A percentile compares a stretch with the other conserved stretches of the same genome.
phyloP scores from a whole-genome alignment of 2,113 vertebrate genomes.

The Cacatua alba region DNA sequence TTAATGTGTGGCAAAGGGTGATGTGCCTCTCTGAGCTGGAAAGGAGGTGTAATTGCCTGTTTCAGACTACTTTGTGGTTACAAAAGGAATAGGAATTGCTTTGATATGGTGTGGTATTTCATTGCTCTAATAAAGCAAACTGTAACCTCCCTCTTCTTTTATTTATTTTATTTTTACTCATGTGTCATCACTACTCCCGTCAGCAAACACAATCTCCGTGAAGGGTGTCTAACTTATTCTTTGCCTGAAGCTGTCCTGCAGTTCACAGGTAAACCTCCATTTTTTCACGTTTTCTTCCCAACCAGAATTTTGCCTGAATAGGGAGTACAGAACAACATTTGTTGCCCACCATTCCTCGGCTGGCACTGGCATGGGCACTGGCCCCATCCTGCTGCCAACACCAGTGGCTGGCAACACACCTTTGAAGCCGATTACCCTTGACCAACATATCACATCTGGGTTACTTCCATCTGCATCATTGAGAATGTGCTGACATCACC shows the following conservation, averaged over 20 bases:
- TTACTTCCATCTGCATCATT: neutral
- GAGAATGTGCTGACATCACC: neutral
- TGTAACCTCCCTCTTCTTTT: neutral
- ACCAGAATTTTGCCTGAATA: neutral
- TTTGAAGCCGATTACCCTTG: neutral
- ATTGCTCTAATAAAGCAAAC: constrained; percentile 1
- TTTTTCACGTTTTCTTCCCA: neutral
- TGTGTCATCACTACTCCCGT: neutral
- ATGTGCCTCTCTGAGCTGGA: neutral
- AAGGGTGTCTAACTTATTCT: neutral
- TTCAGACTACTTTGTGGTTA: neutral
- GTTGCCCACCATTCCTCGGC: accelerated
- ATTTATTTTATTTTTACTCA: neutral
- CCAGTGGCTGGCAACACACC: neutral
- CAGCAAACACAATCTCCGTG: neutral
- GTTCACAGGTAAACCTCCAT: neutral
- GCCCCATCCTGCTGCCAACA: neutral
- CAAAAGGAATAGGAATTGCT: neutral
- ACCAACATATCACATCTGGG: neutral
- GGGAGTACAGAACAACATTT: neutral
- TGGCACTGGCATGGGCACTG: neutral
- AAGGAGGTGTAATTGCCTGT: constrained; percentile 24
- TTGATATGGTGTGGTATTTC: neutral
- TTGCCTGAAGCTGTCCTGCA: neutral
- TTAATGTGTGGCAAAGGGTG: neutral